Evolutionary conservation across 2,888 invertebrate genomes (phyloP).

Genomic region (Sinopyrophorus schimmeli): DNA sequence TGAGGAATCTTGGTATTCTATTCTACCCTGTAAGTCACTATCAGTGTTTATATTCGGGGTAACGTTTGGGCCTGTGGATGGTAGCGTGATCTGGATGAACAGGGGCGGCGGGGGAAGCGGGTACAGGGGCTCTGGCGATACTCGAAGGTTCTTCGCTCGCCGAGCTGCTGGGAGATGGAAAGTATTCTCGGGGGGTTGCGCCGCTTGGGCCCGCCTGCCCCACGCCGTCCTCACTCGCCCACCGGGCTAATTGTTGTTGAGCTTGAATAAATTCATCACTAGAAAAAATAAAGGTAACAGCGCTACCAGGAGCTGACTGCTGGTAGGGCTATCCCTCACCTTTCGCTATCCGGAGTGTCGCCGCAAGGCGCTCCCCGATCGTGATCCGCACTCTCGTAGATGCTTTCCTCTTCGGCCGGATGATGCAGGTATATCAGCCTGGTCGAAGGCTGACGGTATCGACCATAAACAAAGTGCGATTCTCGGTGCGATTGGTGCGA

Average conservation of each 20-base stretch:
- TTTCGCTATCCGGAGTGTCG: constrained; percentile 87
- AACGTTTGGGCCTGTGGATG: constrained; percentile 63
- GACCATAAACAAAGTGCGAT: constrained; percentile 70
- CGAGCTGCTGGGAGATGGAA: constrained; percentile 61
- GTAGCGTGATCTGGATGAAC: constrained; percentile 54
- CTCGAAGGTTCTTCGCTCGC: constrained; percentile 61
- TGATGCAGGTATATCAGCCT: constrained; percentile 50
- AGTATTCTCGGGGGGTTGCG: constrained; percentile 60
- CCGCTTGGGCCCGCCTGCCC: constrained; percentile 56
- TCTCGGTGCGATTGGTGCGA: constrained; percentile 79
- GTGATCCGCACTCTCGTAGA: constrained; percentile 84
- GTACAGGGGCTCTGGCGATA: constrained; percentile 58
- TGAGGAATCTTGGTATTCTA: constrained; percentile 33
- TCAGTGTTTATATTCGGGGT: constrained; percentile 80
- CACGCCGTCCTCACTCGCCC: constrained; percentile 83
- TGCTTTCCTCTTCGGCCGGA: constrained; percentile 76
- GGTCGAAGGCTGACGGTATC: constrained; percentile 60
- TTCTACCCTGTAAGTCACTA: constrained; percentile 54
- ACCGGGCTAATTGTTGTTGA: constrained; percentile 94
- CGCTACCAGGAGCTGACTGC: constrained; percentile 57
- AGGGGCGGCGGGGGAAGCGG: constrained; percentile 51
- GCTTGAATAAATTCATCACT: constrained; percentile 97
- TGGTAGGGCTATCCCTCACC: constrained; percentile 59
- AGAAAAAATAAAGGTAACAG: constrained; percentile 85
- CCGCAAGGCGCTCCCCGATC: constrained; percentile 69